Percentiles rank a stretch among this genome's conserved stretches.
phyloP scores from a whole-genome alignment of 2,888 invertebrate genomes.

The Smittia sp. region DNA sequence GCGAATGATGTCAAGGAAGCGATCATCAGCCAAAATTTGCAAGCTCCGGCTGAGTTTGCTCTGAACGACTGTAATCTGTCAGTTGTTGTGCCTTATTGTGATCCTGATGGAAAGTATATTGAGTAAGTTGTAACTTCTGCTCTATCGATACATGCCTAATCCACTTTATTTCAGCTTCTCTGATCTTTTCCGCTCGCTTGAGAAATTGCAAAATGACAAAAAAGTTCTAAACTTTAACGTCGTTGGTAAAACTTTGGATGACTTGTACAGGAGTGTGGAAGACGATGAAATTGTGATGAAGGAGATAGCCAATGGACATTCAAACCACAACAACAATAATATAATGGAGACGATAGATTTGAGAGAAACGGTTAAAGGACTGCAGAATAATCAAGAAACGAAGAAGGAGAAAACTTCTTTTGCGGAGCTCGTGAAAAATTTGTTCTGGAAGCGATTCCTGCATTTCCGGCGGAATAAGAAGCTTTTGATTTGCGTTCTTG shows the following conservation, averaged over 20 bases:
- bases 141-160: neutral
- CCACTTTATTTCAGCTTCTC: conserved; percentile 47
- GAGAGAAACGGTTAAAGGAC: conserved; percentile 10
- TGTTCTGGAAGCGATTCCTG: conserved; percentile 59
- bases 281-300: conserved; percentile 38
- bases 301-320: conserved; percentile 41
- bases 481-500: conserved; percentile 59
- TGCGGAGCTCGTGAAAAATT: conserved; percentile 50
- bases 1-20: neutral
- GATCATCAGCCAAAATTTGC: neutral
- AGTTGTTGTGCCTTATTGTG: neutral
- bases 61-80: neutral
- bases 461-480: conserved; percentile 62
- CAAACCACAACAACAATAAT: conserved; percentile 23
- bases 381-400: conserved; percentile 9
- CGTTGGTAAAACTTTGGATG: conserved; percentile 64
- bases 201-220: conserved; percentile 53
- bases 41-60: neutral
- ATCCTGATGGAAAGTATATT: neutral
- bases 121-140: too few species aligned
- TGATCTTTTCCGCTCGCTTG: conserved; percentile 55
- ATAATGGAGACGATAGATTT: conserved; percentile 22
- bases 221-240: conserved; percentile 56
- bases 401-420: conserved; percentile 25
- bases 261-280: conserved; percentile 56